Conservation (phyloP, 2,113 vertebrate species). For the Prolemur simus region DNA sequence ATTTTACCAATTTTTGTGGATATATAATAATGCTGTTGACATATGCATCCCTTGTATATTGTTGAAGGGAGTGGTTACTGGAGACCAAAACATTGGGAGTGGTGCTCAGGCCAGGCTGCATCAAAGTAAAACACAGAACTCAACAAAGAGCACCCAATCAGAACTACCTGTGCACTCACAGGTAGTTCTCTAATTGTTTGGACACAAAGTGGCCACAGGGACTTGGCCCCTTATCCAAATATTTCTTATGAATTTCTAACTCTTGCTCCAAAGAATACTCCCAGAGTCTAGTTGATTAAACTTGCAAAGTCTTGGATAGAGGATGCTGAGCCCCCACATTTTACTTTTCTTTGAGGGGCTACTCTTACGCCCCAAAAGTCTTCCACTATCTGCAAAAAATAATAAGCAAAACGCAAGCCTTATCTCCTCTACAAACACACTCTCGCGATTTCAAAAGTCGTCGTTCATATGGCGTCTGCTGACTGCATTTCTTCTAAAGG, state of each 20-base stretch:
- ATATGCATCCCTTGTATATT: not conserved
- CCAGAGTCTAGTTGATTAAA: not conserved
- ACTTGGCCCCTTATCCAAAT: not conserved
- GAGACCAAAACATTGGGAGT: fast-evolving
- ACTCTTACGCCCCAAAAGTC: not conserved
- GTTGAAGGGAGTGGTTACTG: not conserved
- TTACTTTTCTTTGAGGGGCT: not conserved
- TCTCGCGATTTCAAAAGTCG: not conserved
- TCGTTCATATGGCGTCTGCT: not conserved
- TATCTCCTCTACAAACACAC: not conserved
- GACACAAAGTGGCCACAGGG: not conserved
- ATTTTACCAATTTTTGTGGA: conserved; percentile 8
- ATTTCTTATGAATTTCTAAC: not conserved
- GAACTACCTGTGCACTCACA: not conserved
- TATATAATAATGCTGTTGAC: not conserved
- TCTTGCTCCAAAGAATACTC: not conserved
- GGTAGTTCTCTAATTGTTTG: not conserved
- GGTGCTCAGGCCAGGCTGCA: not conserved
- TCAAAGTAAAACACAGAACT: not conserved
- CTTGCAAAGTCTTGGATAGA: not conserved
- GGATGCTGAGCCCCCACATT: not conserved
- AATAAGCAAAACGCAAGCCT: not conserved
- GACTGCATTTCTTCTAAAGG: not conserved
- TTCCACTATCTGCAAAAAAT: not conserved
- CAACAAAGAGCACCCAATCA: fast-evolving